Evolutionary conservation across 1,140 invertebrate species (phyloP).

Genomic region (Ips nitidus): DNA sequence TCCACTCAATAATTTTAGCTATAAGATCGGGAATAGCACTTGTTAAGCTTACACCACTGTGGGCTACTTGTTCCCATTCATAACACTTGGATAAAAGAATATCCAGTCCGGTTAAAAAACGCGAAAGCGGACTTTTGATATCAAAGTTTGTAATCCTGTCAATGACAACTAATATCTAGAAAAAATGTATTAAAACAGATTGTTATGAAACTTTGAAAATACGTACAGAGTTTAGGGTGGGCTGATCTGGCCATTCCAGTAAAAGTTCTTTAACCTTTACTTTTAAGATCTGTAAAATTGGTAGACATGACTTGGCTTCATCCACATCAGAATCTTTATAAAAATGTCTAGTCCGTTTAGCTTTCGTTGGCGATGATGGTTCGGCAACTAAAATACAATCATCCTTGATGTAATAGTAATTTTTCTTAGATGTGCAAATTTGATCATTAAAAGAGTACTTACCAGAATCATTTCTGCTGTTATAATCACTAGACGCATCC

Average conservation of each 20-base stretch:
- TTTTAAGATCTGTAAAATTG: slow-evolving; percentile 66
- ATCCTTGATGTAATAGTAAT: too few species aligned
- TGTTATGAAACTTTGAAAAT: slow-evolving; percentile 4
- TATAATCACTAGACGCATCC: slow-evolving; percentile 40
- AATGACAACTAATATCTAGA: slow-evolving; percentile 59
- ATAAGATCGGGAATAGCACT: slow-evolving; percentile 71
- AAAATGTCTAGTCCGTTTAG: slow-evolving; percentile 67
- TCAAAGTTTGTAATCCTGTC: slow-evolving; percentile 77
- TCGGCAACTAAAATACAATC: slow-evolving; percentile 26
- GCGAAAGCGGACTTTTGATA: slow-evolving; percentile 78
- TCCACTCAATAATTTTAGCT: slow-evolving; percentile 85
- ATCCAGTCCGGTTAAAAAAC: slow-evolving; percentile 90
- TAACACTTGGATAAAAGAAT: slow-evolving; percentile 79
- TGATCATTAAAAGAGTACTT: slow-evolving; percentile 32
- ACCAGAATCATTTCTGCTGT: slow-evolving; percentile 33
- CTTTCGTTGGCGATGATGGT: slow-evolving; percentile 32
- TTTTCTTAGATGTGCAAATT: too few species aligned
- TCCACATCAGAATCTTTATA: slow-evolving; percentile 83
- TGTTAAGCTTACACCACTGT: slow-evolving; percentile 79
- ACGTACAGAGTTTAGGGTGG: slow-evolving; percentile 75
- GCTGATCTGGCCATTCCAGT: slow-evolving; percentile 87
- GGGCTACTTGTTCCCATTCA: slow-evolving; percentile 91
- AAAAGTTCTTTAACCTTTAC: slow-evolving; percentile 68
- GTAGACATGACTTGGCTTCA: slow-evolving; percentile 72
- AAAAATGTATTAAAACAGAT: slow-evolving; percentile 15